Percentiles rank a stretch among this genome's conserved stretches.
Evolutionary conservation across 2,113 vertebrate genomes (phyloP).

Genomic region (Syngnathus typhle): DNA sequence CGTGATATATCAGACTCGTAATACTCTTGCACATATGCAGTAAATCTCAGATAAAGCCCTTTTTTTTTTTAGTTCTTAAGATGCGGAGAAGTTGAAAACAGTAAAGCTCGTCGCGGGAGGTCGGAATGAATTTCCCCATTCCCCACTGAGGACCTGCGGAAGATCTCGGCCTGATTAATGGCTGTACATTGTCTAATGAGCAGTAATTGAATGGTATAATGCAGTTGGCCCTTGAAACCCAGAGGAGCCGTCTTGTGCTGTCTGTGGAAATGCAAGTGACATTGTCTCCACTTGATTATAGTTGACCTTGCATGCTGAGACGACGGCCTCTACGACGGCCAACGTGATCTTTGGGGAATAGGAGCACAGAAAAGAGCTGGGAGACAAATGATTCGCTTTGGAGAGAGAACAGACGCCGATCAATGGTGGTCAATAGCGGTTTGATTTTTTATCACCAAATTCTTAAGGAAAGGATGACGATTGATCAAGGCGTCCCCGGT

Average conservation of each 20-base stretch:
- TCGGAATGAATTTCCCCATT: slow-evolving; percentile 57
- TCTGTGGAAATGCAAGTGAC: slow-evolving; percentile 51
- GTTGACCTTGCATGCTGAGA: slow-evolving; percentile 68
- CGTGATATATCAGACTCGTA: slow-evolving; percentile 63
- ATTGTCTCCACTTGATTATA: slow-evolving; percentile 67
- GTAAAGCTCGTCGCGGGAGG: slow-evolving; percentile 42
- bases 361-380: slow-evolving; percentile 58
- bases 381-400: slow-evolving; percentile 62
- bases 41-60: slow-evolving; percentile 58
- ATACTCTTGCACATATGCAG: slow-evolving; percentile 53
- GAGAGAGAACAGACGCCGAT: slow-evolving; percentile 66
- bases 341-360: slow-evolving; percentile 56
- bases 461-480: slow-evolving; percentile 69
- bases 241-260: slow-evolving; percentile 49
- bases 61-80: slow-evolving; percentile 30
- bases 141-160: slow-evolving; percentile 59
- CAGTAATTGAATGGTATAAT: slow-evolving; percentile 74
- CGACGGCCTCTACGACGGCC: slow-evolving; percentile 63
- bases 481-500: slow-evolving; percentile 68
- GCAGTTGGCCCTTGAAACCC: slow-evolving; percentile 61
- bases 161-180: slow-evolving; percentile 72
- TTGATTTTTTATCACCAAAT: slow-evolving; percentile 76
- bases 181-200: slow-evolving; percentile 69
- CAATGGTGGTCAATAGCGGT: slow-evolving; percentile 70
- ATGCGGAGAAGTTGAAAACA: slow-evolving; percentile 22